Evolutionary conservation across 2,888 invertebrate species (phyloP).

Genomic region (Unio delphinus): DNA sequence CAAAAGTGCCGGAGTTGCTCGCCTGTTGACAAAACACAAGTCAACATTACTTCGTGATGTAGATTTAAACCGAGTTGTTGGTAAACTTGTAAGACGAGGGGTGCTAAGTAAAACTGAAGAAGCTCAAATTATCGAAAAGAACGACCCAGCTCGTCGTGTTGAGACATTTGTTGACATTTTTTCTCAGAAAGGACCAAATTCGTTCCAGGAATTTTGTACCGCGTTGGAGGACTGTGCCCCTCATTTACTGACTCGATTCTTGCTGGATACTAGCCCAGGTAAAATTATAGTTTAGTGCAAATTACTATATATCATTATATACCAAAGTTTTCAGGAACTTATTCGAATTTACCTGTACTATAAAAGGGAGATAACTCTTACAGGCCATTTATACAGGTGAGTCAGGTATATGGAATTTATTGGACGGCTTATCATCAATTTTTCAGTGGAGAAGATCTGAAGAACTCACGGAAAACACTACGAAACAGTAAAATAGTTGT

Average conservation of each 20-base stretch:
- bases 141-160: conserved; percentile 46
- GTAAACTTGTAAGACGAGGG: conserved; percentile 55
- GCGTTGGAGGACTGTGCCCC: conserved; percentile 63
- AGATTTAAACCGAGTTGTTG: conserved; percentile 58
- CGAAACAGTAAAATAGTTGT: no score
- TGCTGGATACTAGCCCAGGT: conserved; percentile 57
- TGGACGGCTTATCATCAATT: no score
- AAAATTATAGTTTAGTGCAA: conserved; percentile 9
- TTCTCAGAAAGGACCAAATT: conserved; percentile 58
- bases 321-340: not conserved
- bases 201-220: conserved; percentile 65
- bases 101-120: conserved; percentile 59
- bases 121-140: conserved; percentile 46
- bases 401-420: no score
- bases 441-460: no score
- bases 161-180: conserved; percentile 64
- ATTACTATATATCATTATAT: not conserved
- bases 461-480: no score
- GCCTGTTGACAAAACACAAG: conserved; percentile 59
- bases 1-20: conserved; percentile 52
- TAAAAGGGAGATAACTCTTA: not conserved
- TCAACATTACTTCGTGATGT: conserved; percentile 55
- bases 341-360: not conserved
- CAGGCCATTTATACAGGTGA: no score
- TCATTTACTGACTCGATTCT: conserved; percentile 55